phyloP scores from a whole-genome alignment of 2,797 vertebrate species.

The Acipenser transmontanus region DNA sequence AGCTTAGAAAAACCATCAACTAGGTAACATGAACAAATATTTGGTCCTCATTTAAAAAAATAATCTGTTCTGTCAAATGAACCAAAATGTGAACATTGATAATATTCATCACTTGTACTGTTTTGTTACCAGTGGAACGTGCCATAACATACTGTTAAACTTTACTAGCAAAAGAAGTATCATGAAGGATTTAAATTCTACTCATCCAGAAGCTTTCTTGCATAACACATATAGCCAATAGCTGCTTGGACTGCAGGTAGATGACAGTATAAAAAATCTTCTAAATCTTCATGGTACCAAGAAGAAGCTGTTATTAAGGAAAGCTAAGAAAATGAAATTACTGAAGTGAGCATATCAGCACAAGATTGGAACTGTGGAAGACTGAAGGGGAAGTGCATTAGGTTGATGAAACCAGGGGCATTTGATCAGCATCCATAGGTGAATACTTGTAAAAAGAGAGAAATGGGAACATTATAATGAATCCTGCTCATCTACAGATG shows the following conservation, averaged over 20 bases:
- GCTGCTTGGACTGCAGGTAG: background rate
- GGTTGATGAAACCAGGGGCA: constrained; percentile 65
- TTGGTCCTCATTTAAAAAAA: no score
- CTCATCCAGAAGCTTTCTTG: background rate
- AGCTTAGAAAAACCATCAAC: no score
- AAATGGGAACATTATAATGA: constrained; percentile 22
- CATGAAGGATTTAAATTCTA: background rate
- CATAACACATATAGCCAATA: constrained; percentile 2
- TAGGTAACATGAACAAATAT: no score
- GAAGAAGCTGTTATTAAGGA: constrained; percentile 20
- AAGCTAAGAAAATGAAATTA: constrained; percentile 23
- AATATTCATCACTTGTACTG: no score
- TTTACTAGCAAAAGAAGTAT: no score
- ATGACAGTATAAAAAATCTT: constrained; percentile 15
- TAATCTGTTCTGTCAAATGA: no score
- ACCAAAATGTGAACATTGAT: no score
- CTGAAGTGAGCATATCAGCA: constrained; percentile 5
- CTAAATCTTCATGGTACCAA: constrained; percentile 8
- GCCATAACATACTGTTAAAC: no score
- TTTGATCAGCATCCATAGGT: constrained; percentile 55
- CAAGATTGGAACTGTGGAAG: background rate
- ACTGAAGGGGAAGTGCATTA: constrained; percentile 49
- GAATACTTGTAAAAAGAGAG: constrained; percentile 65
- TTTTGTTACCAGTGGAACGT: no score
- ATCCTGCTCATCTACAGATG: background rate